Evolutionary conservation across 2,113 vertebrate genomes (phyloP), one percentile per base, ranked within the genome.

Genomic region (Gymnorhina tibicen): DNA sequence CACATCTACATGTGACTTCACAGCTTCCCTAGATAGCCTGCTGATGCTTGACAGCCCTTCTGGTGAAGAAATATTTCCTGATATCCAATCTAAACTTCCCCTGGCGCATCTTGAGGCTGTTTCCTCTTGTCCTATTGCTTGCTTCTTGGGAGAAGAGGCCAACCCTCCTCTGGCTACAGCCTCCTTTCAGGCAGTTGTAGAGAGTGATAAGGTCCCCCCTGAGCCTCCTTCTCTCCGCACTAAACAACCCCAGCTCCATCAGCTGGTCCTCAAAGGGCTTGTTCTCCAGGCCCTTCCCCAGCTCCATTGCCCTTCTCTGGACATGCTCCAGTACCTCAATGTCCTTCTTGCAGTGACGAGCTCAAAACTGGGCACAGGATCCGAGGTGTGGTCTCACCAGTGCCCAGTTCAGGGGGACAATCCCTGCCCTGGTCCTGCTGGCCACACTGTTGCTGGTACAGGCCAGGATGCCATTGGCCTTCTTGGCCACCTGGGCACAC

Each of bases 371-470:
- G 22, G 8, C 14, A 2, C 20, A 14, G 7, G 1, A 26, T 22
- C 39, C 0, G 0, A 39, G 28, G 4, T 50, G 24, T 1, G 0
- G 11, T 30, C 26, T 47, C n/a, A 19, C 5, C 62, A 42, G 11
- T 11, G 3, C 62, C 0, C 0, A 18, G 13, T 15, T 16, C 56
- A 59, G 16, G 7, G 47, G 10, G 1, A 4, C 6, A 10, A 7
- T 60, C 20, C 7, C 69, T 42, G 26, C 26, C 56, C 37, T 59
- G 9, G 1, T 33, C 39, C 85, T 83, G 50, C 39, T 77, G 91
- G 18, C 55, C 85, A 66, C 72, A 24, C 39, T 1, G 1, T 26
- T 81, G 11, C 55, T 69, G 27, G 4, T 0, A 1, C 35, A 62
- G n/a, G 16, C 62, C 83, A 91, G 53, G 74, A 30, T 73, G 39